A percentile compares a stretch with the other conserved stretches of the same genome.
phyloP scores from a whole-genome alignment of 2,113 vertebrate species.

The Capreolus pygargus region DNA sequence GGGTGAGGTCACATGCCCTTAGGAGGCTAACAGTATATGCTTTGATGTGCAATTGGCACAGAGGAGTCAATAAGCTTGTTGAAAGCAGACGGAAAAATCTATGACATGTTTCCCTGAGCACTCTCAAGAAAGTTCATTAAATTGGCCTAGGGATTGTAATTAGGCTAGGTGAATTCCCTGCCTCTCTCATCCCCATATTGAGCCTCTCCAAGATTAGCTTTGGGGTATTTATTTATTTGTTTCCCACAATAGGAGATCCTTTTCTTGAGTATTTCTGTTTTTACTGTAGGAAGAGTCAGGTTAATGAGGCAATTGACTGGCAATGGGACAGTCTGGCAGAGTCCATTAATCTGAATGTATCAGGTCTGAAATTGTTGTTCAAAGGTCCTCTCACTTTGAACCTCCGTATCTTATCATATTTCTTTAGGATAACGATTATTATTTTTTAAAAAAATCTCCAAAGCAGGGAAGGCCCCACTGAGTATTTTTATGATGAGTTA shows the following conservation, averaged over 20 bases:
- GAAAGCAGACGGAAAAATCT: neutral
- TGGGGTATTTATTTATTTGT: neutral
- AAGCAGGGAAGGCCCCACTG: neutral
- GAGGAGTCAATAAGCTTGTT: neutral
- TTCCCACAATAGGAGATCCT: neutral
- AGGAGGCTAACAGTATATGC: neutral
- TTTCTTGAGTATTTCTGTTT: neutral
- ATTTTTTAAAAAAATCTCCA: neutral
- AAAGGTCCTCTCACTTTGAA: neutral
- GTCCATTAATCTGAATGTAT: neutral
- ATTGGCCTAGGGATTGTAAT: neutral
- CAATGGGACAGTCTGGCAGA: neutral
- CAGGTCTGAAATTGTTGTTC: neutral
- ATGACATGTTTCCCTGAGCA: neutral
- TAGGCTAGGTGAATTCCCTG: neutral
- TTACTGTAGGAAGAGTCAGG: neutral
- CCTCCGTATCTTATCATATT: neutral
- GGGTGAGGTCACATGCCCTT: neutral
- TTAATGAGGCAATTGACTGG: neutral
- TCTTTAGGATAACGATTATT: neutral
- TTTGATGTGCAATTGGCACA: neutral
- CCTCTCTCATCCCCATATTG: neutral
- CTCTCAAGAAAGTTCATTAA: constrained; percentile 10
- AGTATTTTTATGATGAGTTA: constrained; percentile 19
- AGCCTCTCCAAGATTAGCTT: neutral